Evolutionary conservation across 1,140 invertebrate genomes (phyloP), one percentile per base, ranked within the genome.

Genomic region (Nilaparvata lugens): DNA sequence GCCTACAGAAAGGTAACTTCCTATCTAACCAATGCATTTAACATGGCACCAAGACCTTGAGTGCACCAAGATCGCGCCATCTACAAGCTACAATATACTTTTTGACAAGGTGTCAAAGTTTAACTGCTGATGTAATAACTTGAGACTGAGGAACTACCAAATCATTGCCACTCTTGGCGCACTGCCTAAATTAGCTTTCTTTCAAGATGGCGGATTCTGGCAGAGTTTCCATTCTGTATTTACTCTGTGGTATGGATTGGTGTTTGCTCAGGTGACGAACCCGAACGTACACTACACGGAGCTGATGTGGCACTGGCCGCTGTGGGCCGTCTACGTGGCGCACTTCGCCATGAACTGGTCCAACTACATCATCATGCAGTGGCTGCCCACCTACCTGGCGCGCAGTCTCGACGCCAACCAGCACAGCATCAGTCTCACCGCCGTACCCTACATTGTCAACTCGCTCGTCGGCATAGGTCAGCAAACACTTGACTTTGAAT

Each of bases 271-370:
- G 82, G 76, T 80, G 24, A 74, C 75, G 58, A 83, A 78, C 69
- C 67, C 74, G 61, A 78, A 71, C 66, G 75, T 82, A 16, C 71
- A 78, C 7, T 88, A 86, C 85, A 77, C 74, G 24, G 83, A 86
- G 71, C 87, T 88, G 64, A 72, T 90, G 51, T 72, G 77, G 43
- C 81, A 86, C 67, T 87, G 86, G 82, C 82, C 86, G 0, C 72
- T 90, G 14, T 89, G 87, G 87, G 82, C 87, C 2, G 80, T 89
- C 61, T 90, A 90, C 66, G 80, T 86, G 60, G 87, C 88, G 24
- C 88, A 90, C 73, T 90, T 90, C 74, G 81, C 85, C 21, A 90
- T 91, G 87, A 89, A 89, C 71, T 91, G 88, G 87, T 86, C 83
- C 35, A 89, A 85, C 66, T 89, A 90, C 67, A 88, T 90, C 60